phyloP scores from a whole-genome alignment of 2,888 invertebrate genomes.

The Melipona bicolor region DNA sequence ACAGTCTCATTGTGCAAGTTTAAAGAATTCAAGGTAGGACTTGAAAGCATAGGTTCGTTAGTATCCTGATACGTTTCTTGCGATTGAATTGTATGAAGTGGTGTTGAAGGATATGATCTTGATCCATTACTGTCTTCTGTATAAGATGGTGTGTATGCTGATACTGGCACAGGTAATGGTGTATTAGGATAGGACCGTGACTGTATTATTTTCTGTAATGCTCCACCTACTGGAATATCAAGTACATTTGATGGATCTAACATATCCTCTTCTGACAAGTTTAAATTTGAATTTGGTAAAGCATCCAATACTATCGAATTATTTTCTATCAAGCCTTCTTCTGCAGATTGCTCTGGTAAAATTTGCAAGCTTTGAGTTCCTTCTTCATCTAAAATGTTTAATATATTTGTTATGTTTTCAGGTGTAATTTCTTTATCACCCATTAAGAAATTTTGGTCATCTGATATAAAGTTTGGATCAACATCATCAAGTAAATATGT shows the following conservation, averaged over 20 bases:
- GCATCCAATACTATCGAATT: conserved; percentile 69
- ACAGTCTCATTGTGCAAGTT: conserved; percentile 74
- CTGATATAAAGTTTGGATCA: conserved; percentile 78
- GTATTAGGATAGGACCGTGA: conserved; percentile 84
- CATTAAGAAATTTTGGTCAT: conserved; percentile 79
- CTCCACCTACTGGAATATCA: conserved; percentile 70
- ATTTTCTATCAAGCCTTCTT: conserved; percentile 69
- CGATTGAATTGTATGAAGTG: conserved; percentile 84
- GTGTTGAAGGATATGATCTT: conserved; percentile 92
- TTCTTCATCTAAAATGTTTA: conserved; percentile 86
- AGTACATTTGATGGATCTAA: conserved; percentile 74
- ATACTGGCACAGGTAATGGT: conserved; percentile 79
- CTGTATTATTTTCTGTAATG: conserved; percentile 79
- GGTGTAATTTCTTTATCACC: conserved; percentile 83
- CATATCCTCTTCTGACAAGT: conserved; percentile 70
- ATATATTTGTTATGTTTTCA: conserved; percentile 88
- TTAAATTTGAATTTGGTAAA: conserved; percentile 74
- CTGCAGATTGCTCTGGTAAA: conserved; percentile 70
- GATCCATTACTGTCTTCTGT: conserved; percentile 84
- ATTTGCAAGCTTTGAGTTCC: conserved; percentile 73
- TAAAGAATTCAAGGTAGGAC: conserved; percentile 80
- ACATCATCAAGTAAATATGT: conserved; percentile 81
- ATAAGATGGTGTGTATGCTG: conserved; percentile 73
- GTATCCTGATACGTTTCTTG: conserved; percentile 77
- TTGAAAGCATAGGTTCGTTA: conserved; percentile 82